phyloP scores from a whole-genome alignment of 1,140 invertebrate species.

The Drosophila sp. region DNA sequence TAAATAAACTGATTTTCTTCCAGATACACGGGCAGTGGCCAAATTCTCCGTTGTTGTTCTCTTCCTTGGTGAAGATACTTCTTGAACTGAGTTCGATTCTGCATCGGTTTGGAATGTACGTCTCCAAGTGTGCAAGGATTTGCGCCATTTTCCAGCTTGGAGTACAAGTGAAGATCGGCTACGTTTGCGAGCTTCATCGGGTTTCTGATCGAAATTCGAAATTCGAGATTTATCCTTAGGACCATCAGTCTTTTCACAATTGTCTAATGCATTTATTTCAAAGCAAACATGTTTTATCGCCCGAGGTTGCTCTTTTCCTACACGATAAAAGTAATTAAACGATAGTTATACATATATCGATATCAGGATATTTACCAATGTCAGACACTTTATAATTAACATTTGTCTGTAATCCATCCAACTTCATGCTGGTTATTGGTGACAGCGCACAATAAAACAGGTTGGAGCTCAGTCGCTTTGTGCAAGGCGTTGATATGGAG shows the following conservation, averaged over 20 bases:
- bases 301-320: constrained; percentile 3
- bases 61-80: neutral
- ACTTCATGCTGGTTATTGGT: constrained; percentile 53
- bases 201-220: neutral
- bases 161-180: constrained; percentile 37
- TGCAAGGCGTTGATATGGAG: constrained; percentile 67
- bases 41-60: neutral
- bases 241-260: neutral
- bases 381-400: neutral
- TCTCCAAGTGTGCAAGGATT: constrained; percentile 61
- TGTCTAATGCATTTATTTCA: neutral
- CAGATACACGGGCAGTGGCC: neutral
- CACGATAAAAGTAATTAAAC: neutral
- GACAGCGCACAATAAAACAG: constrained; percentile 69
- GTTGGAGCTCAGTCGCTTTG: constrained; percentile 22
- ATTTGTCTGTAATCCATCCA: constrained; percentile 33
- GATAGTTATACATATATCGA: neutral
- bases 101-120: constrained; percentile 25
- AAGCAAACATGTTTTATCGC: constrained; percentile 24
- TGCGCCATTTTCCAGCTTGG: constrained; percentile 78
- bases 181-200: neutral
- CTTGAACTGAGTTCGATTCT: neutral
- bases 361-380: constrained; percentile 12
- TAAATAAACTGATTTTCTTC: constrained; percentile 47
- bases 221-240: neutral